A percentile compares a stretch with the other conserved stretches of the same genome.
Evolutionary conservation across 2,113 vertebrate species (phyloP).

Genomic region (Falcunculus frontatus): DNA sequence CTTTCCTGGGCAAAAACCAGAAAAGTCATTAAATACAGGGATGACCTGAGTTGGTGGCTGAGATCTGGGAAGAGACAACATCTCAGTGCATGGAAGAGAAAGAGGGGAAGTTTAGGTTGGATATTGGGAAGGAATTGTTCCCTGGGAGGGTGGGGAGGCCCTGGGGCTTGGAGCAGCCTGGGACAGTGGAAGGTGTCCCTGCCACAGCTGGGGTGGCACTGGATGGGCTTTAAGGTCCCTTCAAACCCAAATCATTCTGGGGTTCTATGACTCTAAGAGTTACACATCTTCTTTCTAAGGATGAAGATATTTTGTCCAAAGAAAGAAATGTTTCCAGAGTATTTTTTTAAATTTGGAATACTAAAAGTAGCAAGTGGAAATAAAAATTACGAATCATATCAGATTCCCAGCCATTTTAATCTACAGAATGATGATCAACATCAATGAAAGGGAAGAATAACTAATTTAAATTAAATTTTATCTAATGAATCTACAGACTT

Average conservation of each 20-base stretch:
- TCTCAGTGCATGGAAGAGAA: background rate
- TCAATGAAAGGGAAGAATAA: background rate
- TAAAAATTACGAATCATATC: background rate
- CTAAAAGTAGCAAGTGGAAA: background rate
- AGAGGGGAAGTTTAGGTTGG: background rate
- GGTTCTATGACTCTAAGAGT: background rate
- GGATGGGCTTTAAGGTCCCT: fast-evolving
- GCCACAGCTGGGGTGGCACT: background rate
- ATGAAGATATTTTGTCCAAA: background rate
- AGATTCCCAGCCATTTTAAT: background rate
- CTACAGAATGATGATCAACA: background rate
- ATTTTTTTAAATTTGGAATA: background rate
- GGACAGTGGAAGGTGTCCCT: background rate
- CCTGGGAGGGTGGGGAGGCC: background rate
- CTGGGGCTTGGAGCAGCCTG: background rate
- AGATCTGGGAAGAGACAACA: background rate
- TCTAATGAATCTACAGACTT: background rate
- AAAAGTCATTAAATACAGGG: background rate
- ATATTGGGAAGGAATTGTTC: background rate
- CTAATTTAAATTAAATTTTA: background rate
- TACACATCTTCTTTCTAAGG: background rate
- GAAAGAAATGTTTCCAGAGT: background rate
- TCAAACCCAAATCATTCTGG: background rate
- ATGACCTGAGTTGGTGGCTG: background rate
- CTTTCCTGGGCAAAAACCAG: background rate